Conservation (phyloP, 2,797 vertebrate genomes). For the Pangasius macronema region DNA sequence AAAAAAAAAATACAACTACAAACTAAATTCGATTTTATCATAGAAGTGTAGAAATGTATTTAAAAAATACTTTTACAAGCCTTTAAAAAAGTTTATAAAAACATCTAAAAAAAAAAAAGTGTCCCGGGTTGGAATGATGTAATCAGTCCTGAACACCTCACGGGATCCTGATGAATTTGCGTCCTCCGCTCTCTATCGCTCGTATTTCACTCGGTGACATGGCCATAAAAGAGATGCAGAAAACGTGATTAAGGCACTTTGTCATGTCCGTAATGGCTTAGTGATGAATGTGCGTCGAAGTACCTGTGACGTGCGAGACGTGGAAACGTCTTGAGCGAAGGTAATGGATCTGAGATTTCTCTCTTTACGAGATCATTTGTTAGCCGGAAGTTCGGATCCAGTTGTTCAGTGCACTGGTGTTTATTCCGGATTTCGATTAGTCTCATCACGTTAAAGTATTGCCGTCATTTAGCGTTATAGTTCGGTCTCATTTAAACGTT, state of each 20-base stretch:
- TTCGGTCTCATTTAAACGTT: background rate
- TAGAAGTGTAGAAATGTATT: background rate
- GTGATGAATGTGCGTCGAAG: conserved; percentile 19
- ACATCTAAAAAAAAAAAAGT: background rate
- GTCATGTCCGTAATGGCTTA: conserved; percentile 40
- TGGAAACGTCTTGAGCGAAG: background rate
- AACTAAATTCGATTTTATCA: background rate
- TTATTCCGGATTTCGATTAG: background rate
- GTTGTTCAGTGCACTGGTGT: background rate
- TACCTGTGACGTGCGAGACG: too few relatives aligned
- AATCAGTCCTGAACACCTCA: background rate
- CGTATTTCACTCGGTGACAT: conserved; percentile 28
- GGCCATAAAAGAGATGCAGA: conserved; percentile 43
- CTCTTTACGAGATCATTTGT: background rate
- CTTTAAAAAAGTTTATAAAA: background rate
- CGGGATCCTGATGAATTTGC: conserved; percentile 41
- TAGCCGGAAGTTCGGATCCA: too few relatives aligned
- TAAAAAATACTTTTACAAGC: background rate
- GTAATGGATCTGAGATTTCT: background rate
- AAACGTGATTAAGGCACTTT: conserved; percentile 41
- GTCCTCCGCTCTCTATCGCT: conserved; percentile 7
- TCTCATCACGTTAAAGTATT: too few relatives aligned
- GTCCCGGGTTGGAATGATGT: background rate
- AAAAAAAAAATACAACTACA: background rate
- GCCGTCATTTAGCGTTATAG: background rate